Conservation (phyloP, 2,888 invertebrate genomes). For the Tetheella fluctuosa region DNA sequence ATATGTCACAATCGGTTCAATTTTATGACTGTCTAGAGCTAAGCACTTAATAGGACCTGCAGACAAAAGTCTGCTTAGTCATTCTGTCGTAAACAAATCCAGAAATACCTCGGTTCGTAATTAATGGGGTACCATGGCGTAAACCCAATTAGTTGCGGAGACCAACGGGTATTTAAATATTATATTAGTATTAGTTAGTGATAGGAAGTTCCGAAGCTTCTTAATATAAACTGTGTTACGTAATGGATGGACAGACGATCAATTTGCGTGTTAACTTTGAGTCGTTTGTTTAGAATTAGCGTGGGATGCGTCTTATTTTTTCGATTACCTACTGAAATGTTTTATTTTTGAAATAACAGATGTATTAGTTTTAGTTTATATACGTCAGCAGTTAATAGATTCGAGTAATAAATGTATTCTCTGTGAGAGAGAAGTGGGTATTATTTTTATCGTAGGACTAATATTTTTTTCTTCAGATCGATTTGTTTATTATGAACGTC, state of each 20-base stretch:
- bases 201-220: not conserved
- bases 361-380: too few species aligned
- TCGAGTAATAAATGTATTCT: too few species aligned
- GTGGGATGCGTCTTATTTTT: conserved; percentile 17
- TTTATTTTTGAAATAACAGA: not conserved
- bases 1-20: not conserved
- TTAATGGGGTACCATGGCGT: conserved; percentile 16
- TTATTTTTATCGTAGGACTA: not conserved
- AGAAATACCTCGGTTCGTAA: conserved; percentile 14
- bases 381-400: too few species aligned
- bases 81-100: conserved; percentile 8
- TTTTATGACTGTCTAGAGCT: not conserved
- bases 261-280: conserved; percentile 27
- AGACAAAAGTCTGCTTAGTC: conserved; percentile 3
- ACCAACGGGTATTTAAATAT: conserved; percentile 9
- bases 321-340: too few species aligned
- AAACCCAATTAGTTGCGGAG: conserved; percentile 25
- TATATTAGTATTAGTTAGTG: conserved; percentile 6
- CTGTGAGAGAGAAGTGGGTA: not conserved
- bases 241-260: not conserved
- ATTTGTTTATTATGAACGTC: not conserved
- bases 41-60: not conserved
- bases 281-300: conserved; percentile 29
- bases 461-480: not conserved
- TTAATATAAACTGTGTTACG: conserved; percentile 13